phyloP scores from a whole-genome alignment of 1,140 invertebrate genomes.

The Anadara kagoshimensis region DNA sequence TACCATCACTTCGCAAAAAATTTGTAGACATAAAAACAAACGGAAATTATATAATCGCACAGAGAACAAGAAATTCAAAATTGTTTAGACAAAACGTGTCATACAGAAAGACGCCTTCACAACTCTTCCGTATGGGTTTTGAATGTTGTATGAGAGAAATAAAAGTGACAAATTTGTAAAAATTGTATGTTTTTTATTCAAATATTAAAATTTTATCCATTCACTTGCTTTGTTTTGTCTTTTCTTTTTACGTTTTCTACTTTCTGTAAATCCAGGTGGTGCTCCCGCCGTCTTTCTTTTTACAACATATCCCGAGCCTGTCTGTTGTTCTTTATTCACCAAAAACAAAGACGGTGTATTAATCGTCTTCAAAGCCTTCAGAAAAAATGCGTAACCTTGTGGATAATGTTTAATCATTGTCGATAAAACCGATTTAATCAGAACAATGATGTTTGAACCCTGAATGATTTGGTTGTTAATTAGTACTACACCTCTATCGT shows the following conservation, averaged over 20 bases:
- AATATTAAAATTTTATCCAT: conserved; percentile 1
- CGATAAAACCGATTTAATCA: neutral
- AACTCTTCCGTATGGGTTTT: conserved; percentile 35
- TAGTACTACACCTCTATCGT: neutral
- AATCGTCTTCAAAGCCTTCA: no score
- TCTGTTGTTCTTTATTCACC: conserved; percentile 6
- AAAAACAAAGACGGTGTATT: neutral
- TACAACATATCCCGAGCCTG: conserved; percentile 1
- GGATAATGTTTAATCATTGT: no score
- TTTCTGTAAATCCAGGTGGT: conserved; percentile 10
- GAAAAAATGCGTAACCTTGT: no score
- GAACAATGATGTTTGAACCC: conserved; percentile 1
- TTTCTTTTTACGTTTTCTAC: neutral
- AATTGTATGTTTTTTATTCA: neutral
- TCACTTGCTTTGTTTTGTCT: conserved; percentile 11
- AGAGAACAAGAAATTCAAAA: conserved; percentile 21
- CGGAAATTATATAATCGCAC: conserved; percentile 11
- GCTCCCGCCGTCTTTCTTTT: neutral
- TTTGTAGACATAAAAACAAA: conserved; percentile 14
- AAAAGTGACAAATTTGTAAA: conserved; percentile 1
- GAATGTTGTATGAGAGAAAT: conserved; percentile 2
- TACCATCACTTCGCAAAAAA: conserved; percentile 21
- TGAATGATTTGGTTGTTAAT: neutral
- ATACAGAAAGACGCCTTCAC: conserved; percentile 7
- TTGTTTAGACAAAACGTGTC: conserved; percentile 24